Base-by-base conservation (phyloP, 1,140 invertebrate species). In the Ips typographus region DNA sequence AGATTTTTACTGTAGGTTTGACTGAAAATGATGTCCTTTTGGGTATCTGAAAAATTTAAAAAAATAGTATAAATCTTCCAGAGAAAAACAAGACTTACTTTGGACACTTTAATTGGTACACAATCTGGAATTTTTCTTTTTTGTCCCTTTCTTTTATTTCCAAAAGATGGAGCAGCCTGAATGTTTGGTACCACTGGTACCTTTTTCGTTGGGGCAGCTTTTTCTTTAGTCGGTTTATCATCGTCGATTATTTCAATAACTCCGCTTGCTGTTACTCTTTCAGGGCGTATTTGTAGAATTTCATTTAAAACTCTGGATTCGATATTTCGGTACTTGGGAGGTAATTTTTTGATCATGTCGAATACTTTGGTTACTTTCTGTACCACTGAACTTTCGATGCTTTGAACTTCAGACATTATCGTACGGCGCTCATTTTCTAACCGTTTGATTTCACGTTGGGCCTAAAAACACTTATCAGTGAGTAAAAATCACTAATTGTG, bases 231-330 rank as follows among this genome's bases (percentile, higher is more conserved):
- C 36, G 38, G 53, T 69, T 61, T 49, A 58, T 72, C 67, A 70
- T 65, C 74, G 56, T 71, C 63, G 7, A 7, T 39, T 38, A 71
- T 71, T 44, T 60, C 63, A 3, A 71, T 65, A 43, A 62, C 43
- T 55, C 66, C 63, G 38, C 39, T 66, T 5, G 44, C 1, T 2
- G 2, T 5, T 36, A 61, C 3, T 52, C 57, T 41, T 42, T 53
- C 47, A n/a, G 69, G 69, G 44, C 69, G 43, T 22, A 71, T 65
- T 47, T 66, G 56, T 43, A 71, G 61, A 22, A 55, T 71, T 40
- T 71, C 69, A 53, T 53, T 71, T 38, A 71, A 8, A 56, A 71
- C 57, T 37, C 42, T n/a, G 1, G 69, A 65, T 40, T 71, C 69
- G 38, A 65, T 61, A 36, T 60, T 71, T 39, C 63, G 56, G 7